Evolutionary conservation across 2,797 vertebrate species (phyloP).

Genomic region (Limosa lapponica): DNA sequence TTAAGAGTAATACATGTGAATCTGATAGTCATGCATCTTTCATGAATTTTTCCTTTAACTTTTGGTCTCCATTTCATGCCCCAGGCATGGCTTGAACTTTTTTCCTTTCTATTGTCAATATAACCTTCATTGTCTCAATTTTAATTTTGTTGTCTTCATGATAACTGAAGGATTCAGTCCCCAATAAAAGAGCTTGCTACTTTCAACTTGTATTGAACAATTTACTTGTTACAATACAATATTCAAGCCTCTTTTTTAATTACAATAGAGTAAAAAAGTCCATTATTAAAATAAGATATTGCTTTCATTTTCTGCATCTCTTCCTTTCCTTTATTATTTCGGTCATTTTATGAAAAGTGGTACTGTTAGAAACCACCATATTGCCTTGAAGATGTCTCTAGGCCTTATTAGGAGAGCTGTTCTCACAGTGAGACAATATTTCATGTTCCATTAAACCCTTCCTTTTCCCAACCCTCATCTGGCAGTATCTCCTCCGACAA

Average conservation of each 20-base stretch:
- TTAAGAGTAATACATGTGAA: conserved; percentile 29
- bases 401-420: not conserved
- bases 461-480: not conserved
- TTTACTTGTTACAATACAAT: not conserved
- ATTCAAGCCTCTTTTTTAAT: not conserved
- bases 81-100: conserved; percentile 17
- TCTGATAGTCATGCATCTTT: conserved; percentile 45
- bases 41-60: conserved; percentile 33
- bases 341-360: not conserved
- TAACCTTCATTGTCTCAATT: not conserved
- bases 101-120: not conserved
- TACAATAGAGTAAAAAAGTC: not conserved
- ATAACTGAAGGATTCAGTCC: not conserved
- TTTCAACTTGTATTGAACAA: not conserved
- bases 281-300: not conserved
- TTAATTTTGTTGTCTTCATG: not conserved
- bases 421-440: not conserved
- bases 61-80: not conserved
- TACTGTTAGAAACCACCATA: not conserved
- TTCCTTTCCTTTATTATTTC: not conserved
- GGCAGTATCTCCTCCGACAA: not conserved
- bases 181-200: not conserved
- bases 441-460: rapidly evolving
- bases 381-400: not conserved
- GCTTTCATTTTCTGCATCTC: not conserved